phyloP scores from a whole-genome alignment of 2,113 vertebrate species.

The Mirza zaza region DNA sequence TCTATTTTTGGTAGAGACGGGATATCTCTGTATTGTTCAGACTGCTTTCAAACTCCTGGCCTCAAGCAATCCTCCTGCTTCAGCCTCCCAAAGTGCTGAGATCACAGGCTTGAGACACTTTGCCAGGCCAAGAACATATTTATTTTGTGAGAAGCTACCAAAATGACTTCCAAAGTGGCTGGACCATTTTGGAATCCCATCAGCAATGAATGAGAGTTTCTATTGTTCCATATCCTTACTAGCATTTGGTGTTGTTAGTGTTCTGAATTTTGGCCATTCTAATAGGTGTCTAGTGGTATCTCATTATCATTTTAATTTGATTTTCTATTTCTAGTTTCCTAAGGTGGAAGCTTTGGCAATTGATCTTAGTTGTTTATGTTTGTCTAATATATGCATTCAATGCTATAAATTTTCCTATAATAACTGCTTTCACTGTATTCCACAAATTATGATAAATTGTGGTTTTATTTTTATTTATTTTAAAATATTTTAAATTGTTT shows the following conservation, averaged over 20 bases:
- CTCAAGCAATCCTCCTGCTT: too few relatives aligned
- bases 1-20: too few relatives aligned
- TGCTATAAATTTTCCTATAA: neutral
- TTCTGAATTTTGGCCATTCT: neutral
- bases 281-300: neutral
- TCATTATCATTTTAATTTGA: neutral
- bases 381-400: neutral
- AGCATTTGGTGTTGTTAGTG: neutral
- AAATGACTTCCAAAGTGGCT: neutral
- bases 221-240: neutral
- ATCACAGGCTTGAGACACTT: too few relatives aligned
- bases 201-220: neutral
- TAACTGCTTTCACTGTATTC: neutral
- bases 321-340: neutral
- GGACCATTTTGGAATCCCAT: neutral
- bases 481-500: neutral
- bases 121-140: too few relatives aligned
- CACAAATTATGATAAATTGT: neutral
- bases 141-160: neutral
- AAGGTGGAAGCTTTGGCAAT: neutral
- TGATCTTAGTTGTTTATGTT: neutral
- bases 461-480: neutral
- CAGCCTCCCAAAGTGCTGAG: too few relatives aligned
- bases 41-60: too few relatives aligned
- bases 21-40: too few relatives aligned